Percentiles rank a stretch among this genome's conserved stretches.
Evolutionary conservation across 64 coral and sea anemone genomes (phyloP).

Genomic region (Pocillopora damicornis): DNA sequence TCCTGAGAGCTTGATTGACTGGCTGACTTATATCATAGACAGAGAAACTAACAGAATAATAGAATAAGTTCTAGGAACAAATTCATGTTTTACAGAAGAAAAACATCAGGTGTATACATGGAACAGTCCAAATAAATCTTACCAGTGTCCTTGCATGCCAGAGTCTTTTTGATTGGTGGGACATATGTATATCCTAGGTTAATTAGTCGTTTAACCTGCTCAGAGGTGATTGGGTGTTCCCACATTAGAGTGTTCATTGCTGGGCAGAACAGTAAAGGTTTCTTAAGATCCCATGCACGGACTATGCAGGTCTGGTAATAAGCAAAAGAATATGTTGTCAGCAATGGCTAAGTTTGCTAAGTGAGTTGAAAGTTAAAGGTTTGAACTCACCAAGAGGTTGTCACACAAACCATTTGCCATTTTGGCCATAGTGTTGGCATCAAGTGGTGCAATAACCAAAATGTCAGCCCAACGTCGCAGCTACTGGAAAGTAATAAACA

Average conservation of each 20-base stretch:
- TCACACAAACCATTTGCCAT: slow-evolving; percentile 88
- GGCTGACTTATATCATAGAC: too few species aligned
- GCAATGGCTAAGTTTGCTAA: neutral
- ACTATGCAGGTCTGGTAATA: slow-evolving; percentile 71
- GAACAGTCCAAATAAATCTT: neutral
- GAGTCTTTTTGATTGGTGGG: slow-evolving; percentile 76
- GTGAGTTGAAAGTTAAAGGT: neutral
- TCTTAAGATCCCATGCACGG: slow-evolving; percentile 82
- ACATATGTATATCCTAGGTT: slow-evolving; percentile 71
- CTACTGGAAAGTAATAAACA: slow-evolving; percentile 47
- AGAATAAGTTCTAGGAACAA: too few species aligned
- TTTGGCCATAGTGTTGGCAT: slow-evolving; percentile 98
- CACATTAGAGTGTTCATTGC: slow-evolving; percentile 98
- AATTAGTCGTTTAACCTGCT: slow-evolving; percentile 65
- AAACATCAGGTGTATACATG: too few species aligned
- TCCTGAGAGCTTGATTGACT: too few species aligned
- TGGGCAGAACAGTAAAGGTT: slow-evolving; percentile 84
- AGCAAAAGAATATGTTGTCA: neutral
- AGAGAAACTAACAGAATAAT: too few species aligned
- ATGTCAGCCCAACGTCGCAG: slow-evolving; percentile 91
- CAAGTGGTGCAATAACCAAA: slow-evolving; percentile 89
- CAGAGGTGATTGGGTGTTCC: slow-evolving; percentile 77
- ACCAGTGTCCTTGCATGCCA: slow-evolving; percentile 91
- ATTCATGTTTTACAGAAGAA: too few species aligned
- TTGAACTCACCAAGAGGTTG: slow-evolving; percentile 74